These are phyloP conservation scores for Serrognathus titanus DNA, from an alignment of 2,888 invertebrate genomes.

Conservation along the genomic window DNA sequence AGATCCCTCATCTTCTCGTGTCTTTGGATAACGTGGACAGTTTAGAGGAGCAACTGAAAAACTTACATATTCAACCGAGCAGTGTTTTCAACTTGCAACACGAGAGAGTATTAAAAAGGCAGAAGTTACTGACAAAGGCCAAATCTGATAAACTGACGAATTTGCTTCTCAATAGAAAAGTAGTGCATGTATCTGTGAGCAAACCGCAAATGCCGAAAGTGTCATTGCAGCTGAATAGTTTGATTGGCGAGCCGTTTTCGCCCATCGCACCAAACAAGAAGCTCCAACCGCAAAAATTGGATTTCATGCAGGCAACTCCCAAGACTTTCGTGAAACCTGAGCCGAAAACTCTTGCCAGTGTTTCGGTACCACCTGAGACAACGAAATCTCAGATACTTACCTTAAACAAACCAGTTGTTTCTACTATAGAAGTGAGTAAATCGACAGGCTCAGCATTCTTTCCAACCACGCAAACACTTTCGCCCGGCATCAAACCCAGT, in stretches of 20 bases:
- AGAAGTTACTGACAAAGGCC: conserved; percentile 47
- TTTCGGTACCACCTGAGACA: background rate
- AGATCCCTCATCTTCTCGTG: conserved; percentile 47
- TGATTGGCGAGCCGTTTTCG: conserved; percentile 25
- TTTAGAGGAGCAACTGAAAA: conserved; percentile 47
- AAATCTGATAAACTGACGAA: conserved; percentile 55
- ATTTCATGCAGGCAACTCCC: conserved; percentile 35
- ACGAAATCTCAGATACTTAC: background rate
- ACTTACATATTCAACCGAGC: conserved; percentile 54
- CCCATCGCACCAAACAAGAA: conserved; percentile 22
- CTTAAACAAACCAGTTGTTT: background rate
- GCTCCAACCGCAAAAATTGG: conserved; percentile 7
- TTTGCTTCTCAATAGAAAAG: conserved; percentile 53
- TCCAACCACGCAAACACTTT: conserved; percentile 15
- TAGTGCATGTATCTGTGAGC: conserved; percentile 53
- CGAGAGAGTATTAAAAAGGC: conserved; percentile 36
- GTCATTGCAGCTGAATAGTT: conserved; percentile 28
- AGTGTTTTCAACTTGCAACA: conserved; percentile 47
- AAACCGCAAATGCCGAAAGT: conserved; percentile 47
- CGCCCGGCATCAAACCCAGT: background rate
- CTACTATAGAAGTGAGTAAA: background rate
- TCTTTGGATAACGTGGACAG: conserved; percentile 44
- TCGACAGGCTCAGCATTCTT: conserved; percentile 17
- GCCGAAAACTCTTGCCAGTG: background rate
- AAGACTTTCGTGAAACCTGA: background rate